A percentile compares a stretch with the other conserved stretches of the same genome.
Conservation (phyloP, 2,888 invertebrate species). For the Ashinkailepas kermadecensis region DNA sequence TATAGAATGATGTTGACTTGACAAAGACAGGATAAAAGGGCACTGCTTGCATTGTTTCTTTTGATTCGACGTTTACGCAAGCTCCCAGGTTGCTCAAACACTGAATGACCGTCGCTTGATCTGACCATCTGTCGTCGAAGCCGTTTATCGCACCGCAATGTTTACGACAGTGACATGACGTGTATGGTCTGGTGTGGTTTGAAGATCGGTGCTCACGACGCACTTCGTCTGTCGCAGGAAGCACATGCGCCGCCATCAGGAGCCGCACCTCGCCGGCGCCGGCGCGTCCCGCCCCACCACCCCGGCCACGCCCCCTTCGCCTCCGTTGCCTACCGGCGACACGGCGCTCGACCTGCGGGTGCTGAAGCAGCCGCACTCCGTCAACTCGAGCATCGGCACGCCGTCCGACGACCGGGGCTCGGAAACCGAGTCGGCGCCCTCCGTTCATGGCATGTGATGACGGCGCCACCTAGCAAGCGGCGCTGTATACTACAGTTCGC, state of each 20-base stretch:
- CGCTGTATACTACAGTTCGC: neutral
- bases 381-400: slow-evolving; percentile 8
- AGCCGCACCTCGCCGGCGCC: neutral
- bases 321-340: neutral
- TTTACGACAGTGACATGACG: too few species aligned
- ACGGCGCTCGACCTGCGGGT: slow-evolving; percentile 6
- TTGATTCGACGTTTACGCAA: too few species aligned
- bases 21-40: too few species aligned
- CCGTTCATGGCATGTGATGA: neutral
- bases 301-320: neutral
- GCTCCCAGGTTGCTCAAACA: too few species aligned
- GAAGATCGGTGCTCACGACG: too few species aligned
- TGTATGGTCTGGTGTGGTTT: too few species aligned
- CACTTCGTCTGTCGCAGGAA: neutral
- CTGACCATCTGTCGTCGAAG: too few species aligned
- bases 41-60: too few species aligned
- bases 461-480: neutral
- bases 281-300: neutral
- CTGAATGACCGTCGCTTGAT: too few species aligned
- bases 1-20: too few species aligned
- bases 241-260: slow-evolving; percentile 21
- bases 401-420: slow-evolving; percentile 11
- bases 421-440: slow-evolving; percentile 7
- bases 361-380: slow-evolving; percentile 5
- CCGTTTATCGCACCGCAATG: too few species aligned